These are phyloP conservation scores for Stigmatopora argus DNA, from an alignment of 2,113 vertebrate species.

Conservation along the genomic window DNA sequence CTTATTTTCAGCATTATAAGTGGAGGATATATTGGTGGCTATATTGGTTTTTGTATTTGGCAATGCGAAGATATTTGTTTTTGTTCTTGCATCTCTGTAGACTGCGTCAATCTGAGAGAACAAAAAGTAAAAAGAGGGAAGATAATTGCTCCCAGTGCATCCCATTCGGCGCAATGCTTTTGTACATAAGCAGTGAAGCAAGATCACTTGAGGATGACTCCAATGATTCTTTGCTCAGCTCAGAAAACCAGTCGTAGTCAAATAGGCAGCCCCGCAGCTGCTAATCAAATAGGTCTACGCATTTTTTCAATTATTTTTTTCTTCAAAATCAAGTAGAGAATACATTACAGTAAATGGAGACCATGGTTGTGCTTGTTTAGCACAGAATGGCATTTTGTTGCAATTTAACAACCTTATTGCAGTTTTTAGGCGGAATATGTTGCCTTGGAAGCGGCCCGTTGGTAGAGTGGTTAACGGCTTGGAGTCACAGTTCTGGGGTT, in stretches of 20 bases:
- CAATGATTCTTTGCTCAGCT: conserved; percentile 23
- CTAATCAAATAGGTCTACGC: conserved; percentile 63
- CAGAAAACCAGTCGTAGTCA: conserved; percentile 37
- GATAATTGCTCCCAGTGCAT: conserved; percentile 70
- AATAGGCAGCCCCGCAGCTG: conserved; percentile 55
- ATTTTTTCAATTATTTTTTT: neutral
- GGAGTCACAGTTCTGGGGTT: too few species aligned
- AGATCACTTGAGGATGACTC: conserved; percentile 17
- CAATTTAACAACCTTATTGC: too few species aligned
- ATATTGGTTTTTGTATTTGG: conserved; percentile 49
- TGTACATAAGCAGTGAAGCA: conserved; percentile 5
- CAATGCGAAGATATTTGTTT: conserved; percentile 51
- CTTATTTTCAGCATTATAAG: too few species aligned
- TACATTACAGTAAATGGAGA: too few species aligned
- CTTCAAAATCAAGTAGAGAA: too few species aligned
- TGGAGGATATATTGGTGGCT: too few species aligned
- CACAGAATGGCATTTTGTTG: too few species aligned
- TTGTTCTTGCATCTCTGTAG: conserved; percentile 52
- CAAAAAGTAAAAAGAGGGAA: conserved; percentile 42
- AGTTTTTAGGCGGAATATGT: too few species aligned
- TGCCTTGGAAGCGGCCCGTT: too few species aligned
- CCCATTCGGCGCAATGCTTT: conserved; percentile 42
- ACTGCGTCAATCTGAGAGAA: conserved; percentile 47
- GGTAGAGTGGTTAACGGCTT: too few species aligned
- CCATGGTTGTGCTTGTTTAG: too few species aligned